Evolutionary conservation across 2,113 vertebrate species (phyloP).

Genomic region (Oceanodroma tethys): DNA sequence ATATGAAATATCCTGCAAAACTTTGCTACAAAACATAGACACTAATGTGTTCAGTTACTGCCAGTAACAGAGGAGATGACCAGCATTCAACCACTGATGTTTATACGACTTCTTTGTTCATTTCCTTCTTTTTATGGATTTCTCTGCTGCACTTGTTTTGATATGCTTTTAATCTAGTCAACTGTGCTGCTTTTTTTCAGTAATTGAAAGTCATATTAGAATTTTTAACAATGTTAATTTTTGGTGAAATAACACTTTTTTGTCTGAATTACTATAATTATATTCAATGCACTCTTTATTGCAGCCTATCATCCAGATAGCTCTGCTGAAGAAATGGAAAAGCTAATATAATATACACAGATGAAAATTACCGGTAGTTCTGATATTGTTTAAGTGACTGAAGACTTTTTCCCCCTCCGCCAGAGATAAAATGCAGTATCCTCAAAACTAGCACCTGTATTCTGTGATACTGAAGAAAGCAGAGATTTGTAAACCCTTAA

Average conservation of each 20-base stretch:
- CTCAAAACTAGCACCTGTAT: neutral
- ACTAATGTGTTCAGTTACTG: neutral
- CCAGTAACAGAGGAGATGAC: neutral
- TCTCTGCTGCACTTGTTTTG: neutral
- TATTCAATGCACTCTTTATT: slow-evolving; percentile 1
- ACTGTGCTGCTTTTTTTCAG: neutral
- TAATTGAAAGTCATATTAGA: neutral
- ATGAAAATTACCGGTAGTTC: neutral
- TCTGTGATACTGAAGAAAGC: neutral
- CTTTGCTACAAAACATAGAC: neutral
- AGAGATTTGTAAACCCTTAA: slow-evolving; percentile 1
- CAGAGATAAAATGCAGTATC: neutral
- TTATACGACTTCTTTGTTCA: neutral
- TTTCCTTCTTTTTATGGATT: neutral
- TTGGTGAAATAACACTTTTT: neutral
- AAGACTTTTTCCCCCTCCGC: neutral
- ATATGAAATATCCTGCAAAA: neutral
- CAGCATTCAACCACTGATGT: neutral
- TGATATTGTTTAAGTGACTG: slow-evolving; percentile 5
- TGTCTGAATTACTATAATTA: slow-evolving; percentile 36
- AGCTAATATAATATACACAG: slow-evolving; percentile 4
- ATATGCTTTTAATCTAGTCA: neutral
- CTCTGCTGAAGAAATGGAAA: neutral
- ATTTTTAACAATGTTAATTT: slow-evolving; percentile 18
- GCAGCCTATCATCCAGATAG: neutral